These are phyloP conservation scores for Porites lutea DNA, from an alignment of 64 coral and sea anemone species.

Conservation along the genomic window DNA sequence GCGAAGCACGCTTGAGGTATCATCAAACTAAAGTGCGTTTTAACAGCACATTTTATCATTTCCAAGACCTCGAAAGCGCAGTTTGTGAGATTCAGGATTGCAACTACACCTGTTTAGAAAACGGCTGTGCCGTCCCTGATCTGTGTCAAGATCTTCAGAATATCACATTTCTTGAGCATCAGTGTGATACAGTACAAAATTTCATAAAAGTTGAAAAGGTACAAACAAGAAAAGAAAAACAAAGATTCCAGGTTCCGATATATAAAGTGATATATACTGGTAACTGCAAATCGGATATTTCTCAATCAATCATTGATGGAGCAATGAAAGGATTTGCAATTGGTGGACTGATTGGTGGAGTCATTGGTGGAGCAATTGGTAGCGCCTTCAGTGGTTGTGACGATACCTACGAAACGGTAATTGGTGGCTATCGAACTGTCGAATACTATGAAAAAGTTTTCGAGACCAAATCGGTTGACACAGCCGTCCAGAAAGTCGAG, in stretches of 20 bases:
- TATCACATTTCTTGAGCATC: background rate
- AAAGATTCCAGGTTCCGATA: background rate
- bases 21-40: background rate
- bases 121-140: background rate
- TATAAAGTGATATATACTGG: background rate
- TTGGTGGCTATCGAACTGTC: background rate
- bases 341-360: background rate
- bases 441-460: conserved; percentile 8
- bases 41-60: background rate
- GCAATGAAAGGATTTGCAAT: background rate
- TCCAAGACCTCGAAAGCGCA: background rate
- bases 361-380: background rate
- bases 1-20: background rate
- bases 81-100: conserved; percentile 12
- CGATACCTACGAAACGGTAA: background rate
- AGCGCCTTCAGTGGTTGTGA: background rate
- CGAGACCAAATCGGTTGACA: background rate
- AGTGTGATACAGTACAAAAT: background rate
- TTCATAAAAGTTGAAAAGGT: background rate
- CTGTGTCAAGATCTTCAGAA: background rate
- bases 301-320: background rate
- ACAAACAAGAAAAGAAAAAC: background rate
- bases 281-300: background rate
- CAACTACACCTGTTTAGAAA: conserved; percentile 17
- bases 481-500: background rate